These are phyloP conservation scores for Merops nubicus DNA, from an alignment of 2,113 vertebrate genomes.

Conservation along the genomic window DNA sequence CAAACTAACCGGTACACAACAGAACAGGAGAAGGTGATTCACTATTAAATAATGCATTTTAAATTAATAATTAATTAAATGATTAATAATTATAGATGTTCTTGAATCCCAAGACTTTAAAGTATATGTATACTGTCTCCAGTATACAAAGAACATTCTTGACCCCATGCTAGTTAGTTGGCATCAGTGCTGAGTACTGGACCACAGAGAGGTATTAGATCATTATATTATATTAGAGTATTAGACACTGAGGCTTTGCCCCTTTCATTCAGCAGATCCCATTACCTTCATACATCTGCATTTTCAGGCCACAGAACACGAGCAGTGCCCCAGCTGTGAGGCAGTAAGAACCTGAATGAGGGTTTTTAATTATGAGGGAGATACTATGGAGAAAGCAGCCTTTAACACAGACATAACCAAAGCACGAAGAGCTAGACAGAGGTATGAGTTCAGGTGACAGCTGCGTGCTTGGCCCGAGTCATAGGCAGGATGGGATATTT, in stretches of 20 bases:
- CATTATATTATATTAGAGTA: too few relatives aligned
- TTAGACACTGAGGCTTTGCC: not conserved
- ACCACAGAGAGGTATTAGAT: too few relatives aligned
- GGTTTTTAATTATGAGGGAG: not conserved
- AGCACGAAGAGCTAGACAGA: not conserved
- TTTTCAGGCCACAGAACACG: not conserved
- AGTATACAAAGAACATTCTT: not conserved
- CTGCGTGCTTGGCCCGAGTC: not conserved
- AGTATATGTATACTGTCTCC: not conserved
- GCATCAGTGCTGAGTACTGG: not conserved
- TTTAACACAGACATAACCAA: not conserved
- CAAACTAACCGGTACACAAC: not conserved
- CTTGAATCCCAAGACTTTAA: not conserved
- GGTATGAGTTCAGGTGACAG: not conserved
- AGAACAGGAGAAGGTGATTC: not conserved
- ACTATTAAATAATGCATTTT: not conserved
- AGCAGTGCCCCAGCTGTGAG: not conserved
- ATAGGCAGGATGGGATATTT: not conserved
- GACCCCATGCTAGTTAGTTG: not conserved
- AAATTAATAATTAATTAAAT: not conserved
- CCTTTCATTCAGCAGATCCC: not conserved
- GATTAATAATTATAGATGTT: not conserved
- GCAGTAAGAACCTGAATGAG: not conserved
- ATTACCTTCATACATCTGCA: not conserved
- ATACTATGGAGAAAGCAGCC: not conserved